Percentiles rank a stretch among this genome's conserved stretches.
Conservation (phyloP, 2,113 vertebrate species). For the Desmodus rotundus region DNA sequence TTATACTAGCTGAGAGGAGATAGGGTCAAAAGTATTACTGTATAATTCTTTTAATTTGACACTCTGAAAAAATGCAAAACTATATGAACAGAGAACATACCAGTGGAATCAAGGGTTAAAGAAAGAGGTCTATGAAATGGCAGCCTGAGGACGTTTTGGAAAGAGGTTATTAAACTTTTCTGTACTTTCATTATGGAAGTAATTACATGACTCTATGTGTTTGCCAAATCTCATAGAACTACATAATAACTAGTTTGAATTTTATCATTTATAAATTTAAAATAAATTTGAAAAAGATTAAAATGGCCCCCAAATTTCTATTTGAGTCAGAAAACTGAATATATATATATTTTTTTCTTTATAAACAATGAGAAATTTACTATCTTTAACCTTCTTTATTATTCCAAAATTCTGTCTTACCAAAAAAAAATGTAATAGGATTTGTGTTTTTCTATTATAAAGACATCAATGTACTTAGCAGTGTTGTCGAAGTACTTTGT, state of each 20-base stretch:
- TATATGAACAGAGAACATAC: not conserved
- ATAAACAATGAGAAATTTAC: conserved; percentile 16
- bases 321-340: not conserved
- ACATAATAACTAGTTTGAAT: not conserved
- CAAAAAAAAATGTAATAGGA: conserved; percentile 3
- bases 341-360: not conserved
- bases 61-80: not conserved
- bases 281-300: not conserved
- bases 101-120: not conserved
- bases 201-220: not conserved
- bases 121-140: not conserved
- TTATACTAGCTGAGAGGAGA: not conserved
- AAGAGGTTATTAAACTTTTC: not conserved
- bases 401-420: not conserved
- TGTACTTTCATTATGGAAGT: not conserved
- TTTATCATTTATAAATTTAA: not conserved
- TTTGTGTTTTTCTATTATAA: conserved; percentile 32
- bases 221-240: not conserved
- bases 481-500: conserved; percentile 8
- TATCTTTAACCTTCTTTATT: conserved; percentile 26
- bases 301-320: not conserved
- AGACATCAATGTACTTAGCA: not conserved
- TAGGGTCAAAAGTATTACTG: not conserved
- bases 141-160: not conserved
- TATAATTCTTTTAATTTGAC: not conserved